Conservation (phyloP, 2,888 invertebrate species). For the Euphydryas editha region DNA sequence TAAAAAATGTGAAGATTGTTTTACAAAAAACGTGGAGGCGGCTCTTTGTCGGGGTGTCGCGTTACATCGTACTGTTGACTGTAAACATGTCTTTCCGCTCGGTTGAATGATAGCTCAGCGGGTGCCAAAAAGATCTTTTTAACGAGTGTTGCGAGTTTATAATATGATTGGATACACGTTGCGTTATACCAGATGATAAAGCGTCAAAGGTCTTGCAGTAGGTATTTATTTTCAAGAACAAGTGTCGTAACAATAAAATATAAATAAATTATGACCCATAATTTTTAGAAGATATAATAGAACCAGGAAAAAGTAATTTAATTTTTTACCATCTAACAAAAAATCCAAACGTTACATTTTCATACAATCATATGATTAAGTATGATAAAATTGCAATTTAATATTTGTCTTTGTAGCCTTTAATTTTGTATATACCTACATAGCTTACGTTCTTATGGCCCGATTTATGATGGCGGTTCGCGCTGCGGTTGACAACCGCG, state of each 20-base stretch:
- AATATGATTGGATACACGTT: conserved; percentile 42
- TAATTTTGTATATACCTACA: too few species aligned
- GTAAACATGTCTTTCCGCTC: conserved; percentile 81
- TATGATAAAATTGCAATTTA: too few species aligned
- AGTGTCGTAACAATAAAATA: conserved; percentile 37
- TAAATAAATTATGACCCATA: too few species aligned
- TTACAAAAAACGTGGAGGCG: conserved; percentile 79
- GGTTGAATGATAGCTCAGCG: conserved; percentile 69
- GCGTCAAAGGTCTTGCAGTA: not conserved
- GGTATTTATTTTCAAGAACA: conserved; percentile 58
- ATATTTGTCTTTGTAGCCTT: too few species aligned
- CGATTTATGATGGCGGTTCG: too few species aligned
- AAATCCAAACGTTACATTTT: too few species aligned
- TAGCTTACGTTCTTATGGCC: too few species aligned
- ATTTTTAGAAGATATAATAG: too few species aligned
- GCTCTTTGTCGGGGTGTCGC: conserved; percentile 78
- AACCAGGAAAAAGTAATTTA: too few species aligned
- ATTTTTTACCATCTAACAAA: too few species aligned
- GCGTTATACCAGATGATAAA: conserved; percentile 24
- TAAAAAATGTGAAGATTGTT: conserved; percentile 82
- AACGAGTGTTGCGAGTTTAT: conserved; percentile 44
- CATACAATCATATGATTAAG: too few species aligned
- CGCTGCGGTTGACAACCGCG: too few species aligned
- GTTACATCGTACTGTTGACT: conserved; percentile 73
- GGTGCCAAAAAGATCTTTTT: conserved; percentile 63